phyloP scores from a whole-genome alignment of 2,888 invertebrate species.

The Apodemia hepburni region DNA sequence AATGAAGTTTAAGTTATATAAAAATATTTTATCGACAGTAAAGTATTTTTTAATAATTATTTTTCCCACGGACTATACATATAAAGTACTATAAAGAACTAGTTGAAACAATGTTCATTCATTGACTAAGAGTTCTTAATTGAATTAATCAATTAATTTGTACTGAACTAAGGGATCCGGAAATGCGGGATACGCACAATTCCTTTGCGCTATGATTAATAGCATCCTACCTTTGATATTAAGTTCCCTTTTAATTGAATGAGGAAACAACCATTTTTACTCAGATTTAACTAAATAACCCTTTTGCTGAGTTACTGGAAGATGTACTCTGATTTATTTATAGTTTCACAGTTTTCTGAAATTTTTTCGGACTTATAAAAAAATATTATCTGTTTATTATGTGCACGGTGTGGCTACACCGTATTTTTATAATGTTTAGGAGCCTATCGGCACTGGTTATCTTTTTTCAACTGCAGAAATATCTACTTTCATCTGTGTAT shows the following conservation, averaged over 20 bases:
- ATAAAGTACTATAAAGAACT: background rate
- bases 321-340: background rate
- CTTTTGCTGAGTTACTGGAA: background rate
- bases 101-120: slow-evolving; percentile 5
- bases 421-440: no score
- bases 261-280: background rate
- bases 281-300: slow-evolving; percentile 5
- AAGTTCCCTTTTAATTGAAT: slow-evolving; percentile 39
- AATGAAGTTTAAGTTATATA: no score
- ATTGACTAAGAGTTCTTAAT: slow-evolving; percentile 22
- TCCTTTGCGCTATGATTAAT: slow-evolving; percentile 54
- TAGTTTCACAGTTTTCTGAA: background rate
- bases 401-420: no score
- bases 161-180: slow-evolving; percentile 28
- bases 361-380: background rate
- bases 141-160: slow-evolving; percentile 23
- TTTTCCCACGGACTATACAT: background rate
- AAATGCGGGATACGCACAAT: slow-evolving; percentile 42
- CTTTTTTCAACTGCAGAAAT: no score
- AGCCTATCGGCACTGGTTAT: no score
- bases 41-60: no score
- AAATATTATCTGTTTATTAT: no score
- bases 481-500: no score
- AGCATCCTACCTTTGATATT: slow-evolving; percentile 47
- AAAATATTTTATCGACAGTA: background rate